Percentiles rank a stretch among this genome's conserved stretches.
Conservation (phyloP, 2,888 invertebrate genomes). For the Asteroscopus sphinx region DNA sequence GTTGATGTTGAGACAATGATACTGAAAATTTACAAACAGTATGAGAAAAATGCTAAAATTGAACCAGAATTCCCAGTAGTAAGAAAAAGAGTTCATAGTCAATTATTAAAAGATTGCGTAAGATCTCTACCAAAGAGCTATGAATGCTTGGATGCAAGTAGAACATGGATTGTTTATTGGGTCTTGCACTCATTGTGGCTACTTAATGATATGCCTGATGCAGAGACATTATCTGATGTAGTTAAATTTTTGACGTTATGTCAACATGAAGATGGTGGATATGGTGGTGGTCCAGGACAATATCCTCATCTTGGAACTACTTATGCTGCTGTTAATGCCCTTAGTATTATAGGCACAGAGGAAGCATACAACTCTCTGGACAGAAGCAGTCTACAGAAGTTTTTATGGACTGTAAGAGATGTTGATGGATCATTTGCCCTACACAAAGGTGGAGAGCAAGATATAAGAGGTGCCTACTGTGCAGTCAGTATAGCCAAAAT, state of each 20-base stretch:
- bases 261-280: constrained; percentile 95
- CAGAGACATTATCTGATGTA: constrained; percentile 76
- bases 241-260: constrained; percentile 89
- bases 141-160: constrained; percentile 97
- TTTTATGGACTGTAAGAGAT: constrained; percentile 94
- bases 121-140: constrained; percentile 92
- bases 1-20: constrained; percentile 79
- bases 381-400: constrained; percentile 93
- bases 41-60: constrained; percentile 81
- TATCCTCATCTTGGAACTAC: constrained; percentile 98
- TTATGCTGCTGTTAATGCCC: constrained; percentile 98
- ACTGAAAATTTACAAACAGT: constrained; percentile 78
- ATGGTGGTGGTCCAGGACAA: constrained; percentile 98
- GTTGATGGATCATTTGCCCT: constrained; percentile 97
- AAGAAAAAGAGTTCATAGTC: constrained; percentile 91
- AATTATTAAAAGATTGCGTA: constrained; percentile 92
- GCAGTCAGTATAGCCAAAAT: constrained; percentile 97
- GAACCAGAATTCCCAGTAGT: constrained; percentile 90
- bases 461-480: constrained; percentile 99
- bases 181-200: constrained; percentile 96
- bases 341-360: constrained; percentile 96
- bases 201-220: constrained; percentile 84
- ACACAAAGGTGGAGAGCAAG: constrained; percentile 97
- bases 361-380: constrained; percentile 97
- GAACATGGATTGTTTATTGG: constrained; percentile 99